phyloP scores from a whole-genome alignment of 1,140 invertebrate species.

The Neodiprion virginianus region DNA sequence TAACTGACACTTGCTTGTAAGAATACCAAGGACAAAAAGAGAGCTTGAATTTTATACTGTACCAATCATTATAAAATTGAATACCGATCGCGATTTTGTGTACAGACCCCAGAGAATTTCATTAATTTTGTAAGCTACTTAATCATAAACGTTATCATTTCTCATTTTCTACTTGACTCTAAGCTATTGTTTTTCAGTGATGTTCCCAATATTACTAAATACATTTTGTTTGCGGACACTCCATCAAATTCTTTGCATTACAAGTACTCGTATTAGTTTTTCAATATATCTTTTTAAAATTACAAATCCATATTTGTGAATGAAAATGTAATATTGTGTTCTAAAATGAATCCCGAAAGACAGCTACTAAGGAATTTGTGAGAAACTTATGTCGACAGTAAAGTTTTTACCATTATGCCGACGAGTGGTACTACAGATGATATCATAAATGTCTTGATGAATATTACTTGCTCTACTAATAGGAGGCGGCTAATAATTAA shows the following conservation, averaged over 20 bases:
- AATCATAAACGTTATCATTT: too few relatives aligned
- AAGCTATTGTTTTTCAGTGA: too few relatives aligned
- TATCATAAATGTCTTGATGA: constrained; percentile 8
- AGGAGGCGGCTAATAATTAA: constrained; percentile 16
- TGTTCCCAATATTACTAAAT: background rate
- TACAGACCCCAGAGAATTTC: too few relatives aligned
- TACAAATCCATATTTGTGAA: background rate
- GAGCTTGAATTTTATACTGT: too few relatives aligned
- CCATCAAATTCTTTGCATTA: background rate
- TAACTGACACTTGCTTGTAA: too few relatives aligned
- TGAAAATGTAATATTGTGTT: background rate
- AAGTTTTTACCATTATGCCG: constrained; percentile 5
- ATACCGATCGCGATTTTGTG: too few relatives aligned
- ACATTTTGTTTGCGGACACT: background rate
- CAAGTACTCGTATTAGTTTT: too few relatives aligned
- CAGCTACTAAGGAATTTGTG: background rate
- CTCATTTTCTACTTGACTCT: too few relatives aligned
- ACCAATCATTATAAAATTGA: too few relatives aligned
- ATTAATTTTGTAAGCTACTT: too few relatives aligned
- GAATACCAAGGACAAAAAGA: too few relatives aligned
- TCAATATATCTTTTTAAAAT: too few relatives aligned
- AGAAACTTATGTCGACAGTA: background rate
- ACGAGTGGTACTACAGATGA: background rate
- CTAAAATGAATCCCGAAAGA: background rate
- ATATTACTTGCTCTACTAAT: constrained; percentile 9